A percentile compares a stretch with the other conserved stretches of the same genome.
Evolutionary conservation across 2,888 invertebrate species (phyloP).

Genomic region (Xestia xanthographa): DNA sequence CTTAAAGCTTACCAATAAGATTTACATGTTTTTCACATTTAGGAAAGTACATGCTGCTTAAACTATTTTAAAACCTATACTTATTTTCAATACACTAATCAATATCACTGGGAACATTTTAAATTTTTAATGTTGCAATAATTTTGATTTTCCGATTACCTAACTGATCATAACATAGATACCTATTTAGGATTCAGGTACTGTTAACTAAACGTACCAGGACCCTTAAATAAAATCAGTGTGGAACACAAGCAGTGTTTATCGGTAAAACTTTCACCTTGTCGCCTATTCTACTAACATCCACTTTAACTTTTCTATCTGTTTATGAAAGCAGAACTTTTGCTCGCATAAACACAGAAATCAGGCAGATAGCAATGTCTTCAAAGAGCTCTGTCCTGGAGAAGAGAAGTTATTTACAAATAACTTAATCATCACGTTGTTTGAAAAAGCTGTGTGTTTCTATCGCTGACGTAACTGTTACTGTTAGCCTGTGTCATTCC

Average conservation of each 20-base stretch:
- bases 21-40: slow-evolving; percentile 9
- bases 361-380: background rate
- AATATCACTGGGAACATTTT: background rate
- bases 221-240: background rate
- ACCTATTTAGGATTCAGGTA: background rate
- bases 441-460: slow-evolving; percentile 10
- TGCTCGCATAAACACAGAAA: background rate
- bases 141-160: background rate
- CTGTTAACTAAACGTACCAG: background rate
- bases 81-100: background rate
- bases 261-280: slow-evolving; percentile 4
- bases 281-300: background rate
- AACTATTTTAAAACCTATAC: background rate
- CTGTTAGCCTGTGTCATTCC: too few relatives aligned
- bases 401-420: background rate
- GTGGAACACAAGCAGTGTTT: background rate
- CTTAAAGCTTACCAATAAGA: slow-evolving; percentile 49
- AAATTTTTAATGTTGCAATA: background rate
- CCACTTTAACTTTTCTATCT: slow-evolving; percentile 8
- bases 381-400: background rate
- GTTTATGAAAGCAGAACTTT: slow-evolving; percentile 17
- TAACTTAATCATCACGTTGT: background rate
- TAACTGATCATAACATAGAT: background rate
- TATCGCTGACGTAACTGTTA: slow-evolving; percentile 16
- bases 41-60: background rate